Base-by-base conservation (phyloP, 2,888 invertebrate genomes). In the Ichneumoninae sp. region DNA sequence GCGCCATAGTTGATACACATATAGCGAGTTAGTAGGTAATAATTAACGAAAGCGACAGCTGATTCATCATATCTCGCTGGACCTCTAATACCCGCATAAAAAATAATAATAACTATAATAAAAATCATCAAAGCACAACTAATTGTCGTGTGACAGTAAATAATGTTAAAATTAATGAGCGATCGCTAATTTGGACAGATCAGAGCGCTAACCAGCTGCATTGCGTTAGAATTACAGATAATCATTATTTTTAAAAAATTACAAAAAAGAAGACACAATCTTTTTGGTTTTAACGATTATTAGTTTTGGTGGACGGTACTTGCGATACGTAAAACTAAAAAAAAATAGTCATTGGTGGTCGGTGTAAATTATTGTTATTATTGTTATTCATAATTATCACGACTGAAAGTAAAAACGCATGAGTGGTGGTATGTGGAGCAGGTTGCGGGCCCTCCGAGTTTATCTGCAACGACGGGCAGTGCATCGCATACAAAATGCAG, bases 391-490 rank as follows among this genome's bases (percentile, higher is more conserved):
- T 65, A n/a, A 65, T 52, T 44, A 75, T 80, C n/a, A 73, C 75
- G 22, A 81, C 76, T n/a, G 79, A 85, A 81, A 87, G 84, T 88
- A 90, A 91, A 92, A 88, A 89, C 89, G 92, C 91, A 92, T 91
- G 92, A 92, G 91, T 92, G 86, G 87, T 88, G 88, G 85, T 93
- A 89, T 92, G 89, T 92, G 92, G 91, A 92, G 91, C 92, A 93
- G 93, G 93, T 93, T 96, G 96, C 92, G 91, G 93, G 84, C 90
- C 93, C 40, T 94, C 95, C 88, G 94, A 94, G 88, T 92, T 94
- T 87, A 93, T 92, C 44, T 96, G 96, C 89, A 94, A 94, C 87
- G 94, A 94, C 82, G 95, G 95, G 16, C 94, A 95, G 36, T 97
- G 97, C 93, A 95, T 97, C 84, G 94, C 95, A 19, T 89, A 89